Evolutionary conservation across 2,797 vertebrate species (phyloP), one percentile per base, ranked within the genome.

Genomic region (Rhodeus uyekii): DNA sequence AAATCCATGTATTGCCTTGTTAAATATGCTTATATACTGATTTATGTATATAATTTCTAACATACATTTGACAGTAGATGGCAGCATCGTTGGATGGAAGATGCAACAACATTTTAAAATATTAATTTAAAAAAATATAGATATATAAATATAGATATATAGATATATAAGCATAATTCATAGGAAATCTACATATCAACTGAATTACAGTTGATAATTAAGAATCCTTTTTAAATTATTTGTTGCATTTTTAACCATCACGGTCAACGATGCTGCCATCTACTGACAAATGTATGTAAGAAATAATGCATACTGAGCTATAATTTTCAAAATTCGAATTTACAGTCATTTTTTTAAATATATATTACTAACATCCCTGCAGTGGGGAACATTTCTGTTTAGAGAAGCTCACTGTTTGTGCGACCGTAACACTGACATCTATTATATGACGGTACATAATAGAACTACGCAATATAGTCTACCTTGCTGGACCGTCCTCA

Each of bases 221-320:
- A n/a, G n/a, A n/a, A n/a, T n/a, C n/a, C n/a, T n/a, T n/a, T n/a
- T n/a, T n/a, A n/a, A n/a, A n/a, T n/a, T n/a, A n/a, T n/a, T n/a
- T n/a, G n/a, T n/a, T n/a, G n/a, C n/a, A n/a, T n/a, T n/a, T n/a
- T n/a, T n/a, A n/a, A n/a, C n/a, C n/a, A n/a, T n/a, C n/a, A n/a
- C n/a, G n/a, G n/a, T n/a, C n/a, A n/a, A 36, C 24, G 5, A 68
- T 68, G 60, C 53, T 39, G 78, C 78, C 78, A 48, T 50, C 78
- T 84, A 34, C 42, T 24, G 83, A 27, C 7, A 16, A 60, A 46
- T 36, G 18, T 22, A 36, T 16, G 7, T 13, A 7, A 3, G 2
- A 42, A 68, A 22, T 10, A 4, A 65, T 36, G 19, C 46, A 53
- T 34, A 72, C 18, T 48, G 16, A 12, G 9, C 68, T 50, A 16